Conservation (phyloP, 2,797 vertebrate species). For the Schizopygopsis malacanthus region DNA sequence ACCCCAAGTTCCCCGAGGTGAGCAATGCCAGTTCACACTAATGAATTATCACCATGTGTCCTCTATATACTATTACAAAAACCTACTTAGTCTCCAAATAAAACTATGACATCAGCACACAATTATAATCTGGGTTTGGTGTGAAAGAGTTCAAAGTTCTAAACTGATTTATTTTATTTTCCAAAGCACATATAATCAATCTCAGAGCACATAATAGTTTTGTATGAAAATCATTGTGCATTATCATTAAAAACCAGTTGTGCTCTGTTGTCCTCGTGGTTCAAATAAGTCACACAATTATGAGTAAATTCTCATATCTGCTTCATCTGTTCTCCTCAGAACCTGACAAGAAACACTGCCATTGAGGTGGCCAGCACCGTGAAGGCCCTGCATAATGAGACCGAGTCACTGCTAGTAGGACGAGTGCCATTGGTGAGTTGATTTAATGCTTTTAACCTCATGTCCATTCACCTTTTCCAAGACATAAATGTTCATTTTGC, state of each 20-base stretch:
- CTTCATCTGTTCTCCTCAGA: constrained; percentile 75
- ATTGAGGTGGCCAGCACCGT: constrained; percentile 94
- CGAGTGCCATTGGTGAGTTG: constrained; percentile 91
- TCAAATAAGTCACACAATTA: background rate
- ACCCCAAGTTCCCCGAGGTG: constrained; percentile 95
- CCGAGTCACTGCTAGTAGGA: constrained; percentile 91
- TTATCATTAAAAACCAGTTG: background rate
- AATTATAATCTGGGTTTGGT: background rate
- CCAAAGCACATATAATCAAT: background rate
- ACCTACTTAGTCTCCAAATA: background rate
- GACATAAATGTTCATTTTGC: background rate
- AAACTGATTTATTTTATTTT: too few relatives aligned
- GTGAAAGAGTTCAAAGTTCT: background rate
- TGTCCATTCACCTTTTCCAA: background rate
- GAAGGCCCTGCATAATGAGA: constrained; percentile 96
- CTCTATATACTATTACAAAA: background rate
- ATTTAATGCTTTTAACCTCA: constrained; percentile 9
- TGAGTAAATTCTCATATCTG: background rate
- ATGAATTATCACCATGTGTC: background rate
- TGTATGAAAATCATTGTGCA: background rate
- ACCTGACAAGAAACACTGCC: constrained; percentile 92
- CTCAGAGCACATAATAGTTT: background rate
- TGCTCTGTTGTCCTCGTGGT: background rate
- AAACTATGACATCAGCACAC: too few relatives aligned
- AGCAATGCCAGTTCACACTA: background rate